Percentiles rank a stretch among this genome's conserved stretches.
phyloP scores from a whole-genome alignment of 1,140 invertebrate species.

The Pissodes strobi region DNA sequence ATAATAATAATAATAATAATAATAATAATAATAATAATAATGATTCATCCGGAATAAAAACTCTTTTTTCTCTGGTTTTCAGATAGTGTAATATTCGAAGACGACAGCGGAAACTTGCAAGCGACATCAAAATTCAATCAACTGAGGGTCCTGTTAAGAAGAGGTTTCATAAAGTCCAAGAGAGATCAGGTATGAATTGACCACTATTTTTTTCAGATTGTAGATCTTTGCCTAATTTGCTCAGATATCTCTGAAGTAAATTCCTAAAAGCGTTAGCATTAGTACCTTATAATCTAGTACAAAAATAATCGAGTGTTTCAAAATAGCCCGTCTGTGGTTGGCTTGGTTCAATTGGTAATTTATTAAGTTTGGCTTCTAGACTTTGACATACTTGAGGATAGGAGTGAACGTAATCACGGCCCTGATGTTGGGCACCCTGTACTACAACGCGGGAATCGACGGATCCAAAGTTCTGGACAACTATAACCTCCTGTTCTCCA shows the following conservation, averaged over 20 bases:
- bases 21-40: too few relatives aligned
- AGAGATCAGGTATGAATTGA: slow-evolving; percentile 73
- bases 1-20: too few relatives aligned
- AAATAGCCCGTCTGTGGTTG: too few relatives aligned
- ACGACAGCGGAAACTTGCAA: slow-evolving; percentile 56
- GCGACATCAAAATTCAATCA: slow-evolving; percentile 74
- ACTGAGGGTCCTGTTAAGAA: slow-evolving; percentile 67
- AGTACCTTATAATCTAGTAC: too few relatives aligned
- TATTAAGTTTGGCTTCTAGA: slow-evolving; percentile 63
- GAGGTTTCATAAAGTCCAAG: slow-evolving; percentile 74
- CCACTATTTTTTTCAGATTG: too few relatives aligned
- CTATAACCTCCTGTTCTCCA: slow-evolving; percentile 80
- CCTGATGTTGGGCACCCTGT: slow-evolving; percentile 74
- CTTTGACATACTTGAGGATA: slow-evolving; percentile 84
- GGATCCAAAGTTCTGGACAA: slow-evolving; percentile 77
- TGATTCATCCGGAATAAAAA: too few relatives aligned
- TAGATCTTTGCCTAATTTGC: too few relatives aligned
- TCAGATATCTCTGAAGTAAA: too few relatives aligned
- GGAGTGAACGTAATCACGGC: slow-evolving; percentile 73
- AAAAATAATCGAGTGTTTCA: too few relatives aligned
- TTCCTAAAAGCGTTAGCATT: too few relatives aligned
- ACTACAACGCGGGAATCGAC: slow-evolving; percentile 70
- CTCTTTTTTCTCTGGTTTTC: too few relatives aligned
- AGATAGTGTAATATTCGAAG: slow-evolving; percentile 16
- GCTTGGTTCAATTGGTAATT: too few relatives aligned